phyloP scores from a whole-genome alignment of 2,113 vertebrate species.

The Colossoma macropomum region DNA sequence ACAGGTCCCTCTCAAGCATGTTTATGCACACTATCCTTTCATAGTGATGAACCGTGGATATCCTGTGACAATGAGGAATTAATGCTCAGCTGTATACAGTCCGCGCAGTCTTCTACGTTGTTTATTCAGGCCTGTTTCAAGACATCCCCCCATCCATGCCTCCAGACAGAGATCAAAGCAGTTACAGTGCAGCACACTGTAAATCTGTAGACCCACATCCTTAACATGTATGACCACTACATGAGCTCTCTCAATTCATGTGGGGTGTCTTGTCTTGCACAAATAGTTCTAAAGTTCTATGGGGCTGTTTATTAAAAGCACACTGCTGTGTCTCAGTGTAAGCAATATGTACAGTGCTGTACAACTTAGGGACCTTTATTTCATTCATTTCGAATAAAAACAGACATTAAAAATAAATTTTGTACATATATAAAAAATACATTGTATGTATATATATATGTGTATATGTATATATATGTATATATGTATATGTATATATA shows the following conservation, averaged over 20 bases:
- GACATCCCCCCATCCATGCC: background rate
- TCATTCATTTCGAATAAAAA: too few species aligned
- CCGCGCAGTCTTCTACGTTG: background rate
- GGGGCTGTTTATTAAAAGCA: background rate
- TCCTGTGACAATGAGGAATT: background rate
- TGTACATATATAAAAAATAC: too few species aligned
- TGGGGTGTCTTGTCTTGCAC: background rate
- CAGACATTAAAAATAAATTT: too few species aligned
- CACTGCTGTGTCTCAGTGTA: background rate
- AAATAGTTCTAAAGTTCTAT: background rate
- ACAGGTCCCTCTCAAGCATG: background rate
- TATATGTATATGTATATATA: too few species aligned
- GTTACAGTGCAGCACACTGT: background rate
- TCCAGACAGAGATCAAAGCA: slow-evolving; percentile 10
- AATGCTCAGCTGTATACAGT: background rate
- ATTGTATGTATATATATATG: too few species aligned
- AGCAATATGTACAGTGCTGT: background rate
- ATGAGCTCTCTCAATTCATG: background rate
- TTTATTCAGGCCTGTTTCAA: background rate
- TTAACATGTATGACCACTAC: background rate
- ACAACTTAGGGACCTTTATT: too few species aligned
- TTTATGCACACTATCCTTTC: background rate
- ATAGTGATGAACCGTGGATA: background rate
- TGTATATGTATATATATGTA: too few species aligned
- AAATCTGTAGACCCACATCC: background rate